Percentiles rank a stretch among this genome's conserved stretches.
These are phyloP conservation scores for Camelus bactrianus DNA, from an alignment of 2,113 vertebrate species.

Conservation along the genomic window DNA sequence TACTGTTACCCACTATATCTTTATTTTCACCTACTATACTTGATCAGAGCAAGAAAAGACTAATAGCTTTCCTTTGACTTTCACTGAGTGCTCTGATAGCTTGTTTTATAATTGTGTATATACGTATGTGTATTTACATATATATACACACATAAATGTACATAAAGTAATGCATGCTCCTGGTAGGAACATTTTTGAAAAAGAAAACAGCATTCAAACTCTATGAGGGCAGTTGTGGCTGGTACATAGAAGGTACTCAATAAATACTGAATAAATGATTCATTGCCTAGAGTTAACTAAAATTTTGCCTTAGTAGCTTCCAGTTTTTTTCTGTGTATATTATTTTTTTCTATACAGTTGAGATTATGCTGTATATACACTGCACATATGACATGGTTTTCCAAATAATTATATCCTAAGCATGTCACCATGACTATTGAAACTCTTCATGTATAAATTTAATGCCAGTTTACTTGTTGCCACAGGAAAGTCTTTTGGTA, in stretches of 20 bases:
- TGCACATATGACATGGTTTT: background rate
- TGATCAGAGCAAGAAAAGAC: background rate
- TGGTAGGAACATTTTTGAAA: slow-evolving; percentile 32
- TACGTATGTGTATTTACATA: background rate
- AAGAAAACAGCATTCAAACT: slow-evolving; percentile 11
- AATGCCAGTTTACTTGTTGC: slow-evolving; percentile 31
- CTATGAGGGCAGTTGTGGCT: background rate
- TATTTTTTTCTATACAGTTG: slow-evolving; percentile 39
- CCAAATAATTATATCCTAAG: slow-evolving; percentile 45
- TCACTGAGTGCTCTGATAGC: background rate
- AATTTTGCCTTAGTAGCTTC: background rate
- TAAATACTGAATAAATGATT: slow-evolving; percentile 51
- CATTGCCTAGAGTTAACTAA: slow-evolving; percentile 2
- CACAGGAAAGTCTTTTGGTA: background rate
- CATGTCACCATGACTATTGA: background rate
- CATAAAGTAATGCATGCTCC: background rate
- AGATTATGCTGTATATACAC: slow-evolving; percentile 31
- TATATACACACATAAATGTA: background rate
- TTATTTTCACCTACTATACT: background rate
- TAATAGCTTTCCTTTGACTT: background rate
- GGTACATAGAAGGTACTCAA: background rate
- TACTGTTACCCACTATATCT: background rate
- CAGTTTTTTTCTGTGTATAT: background rate
- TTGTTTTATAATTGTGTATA: background rate
- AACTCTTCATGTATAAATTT: slow-evolving; percentile 9